Conservation (phyloP, 2,797 vertebrate genomes). For the Lepus townsendii region DNA sequence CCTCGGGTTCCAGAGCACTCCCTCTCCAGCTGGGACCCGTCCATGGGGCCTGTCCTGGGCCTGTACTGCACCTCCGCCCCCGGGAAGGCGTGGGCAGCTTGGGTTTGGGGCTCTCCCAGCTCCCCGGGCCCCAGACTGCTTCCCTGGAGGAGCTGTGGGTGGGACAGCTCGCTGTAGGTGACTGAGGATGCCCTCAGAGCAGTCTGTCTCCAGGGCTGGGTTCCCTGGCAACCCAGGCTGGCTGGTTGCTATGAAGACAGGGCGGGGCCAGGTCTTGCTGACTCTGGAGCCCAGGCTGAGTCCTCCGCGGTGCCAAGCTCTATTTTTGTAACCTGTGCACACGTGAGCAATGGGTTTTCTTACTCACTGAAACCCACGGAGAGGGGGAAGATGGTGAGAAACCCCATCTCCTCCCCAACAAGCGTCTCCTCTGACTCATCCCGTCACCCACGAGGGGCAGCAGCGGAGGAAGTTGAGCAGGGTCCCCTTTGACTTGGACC, state of each 20-base stretch:
- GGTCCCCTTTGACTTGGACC: constrained; percentile 23
- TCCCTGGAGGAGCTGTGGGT: not conserved
- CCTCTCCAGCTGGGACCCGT: not conserved
- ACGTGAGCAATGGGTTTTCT: constrained; percentile 64
- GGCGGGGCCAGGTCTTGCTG: not conserved
- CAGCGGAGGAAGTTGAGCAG: not conserved
- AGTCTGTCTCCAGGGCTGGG: not conserved
- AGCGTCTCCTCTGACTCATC: constrained; percentile 66
- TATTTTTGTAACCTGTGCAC: constrained; percentile 59
- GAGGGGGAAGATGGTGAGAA: constrained; percentile 53
- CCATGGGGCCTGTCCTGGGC: not conserved
- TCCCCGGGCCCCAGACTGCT: not conserved
- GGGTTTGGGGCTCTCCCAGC: not conserved
- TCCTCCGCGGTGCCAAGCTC: constrained; percentile 8
- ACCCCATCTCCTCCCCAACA: constrained; percentile 58
- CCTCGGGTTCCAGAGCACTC: too few relatives aligned
- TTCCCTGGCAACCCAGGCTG: not conserved
- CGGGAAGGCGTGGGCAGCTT: not conserved
- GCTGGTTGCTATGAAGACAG: not conserved
- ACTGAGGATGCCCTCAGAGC: not conserved
- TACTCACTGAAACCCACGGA: constrained; percentile 54
- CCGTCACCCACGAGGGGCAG: constrained; percentile 16
- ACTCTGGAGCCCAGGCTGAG: constrained; percentile 1
- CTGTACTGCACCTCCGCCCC: not conserved
- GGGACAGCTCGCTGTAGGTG: too few relatives aligned